Evolutionary conservation across 2,797 vertebrate species (phyloP).

Genomic region (Alcedo atthis): DNA sequence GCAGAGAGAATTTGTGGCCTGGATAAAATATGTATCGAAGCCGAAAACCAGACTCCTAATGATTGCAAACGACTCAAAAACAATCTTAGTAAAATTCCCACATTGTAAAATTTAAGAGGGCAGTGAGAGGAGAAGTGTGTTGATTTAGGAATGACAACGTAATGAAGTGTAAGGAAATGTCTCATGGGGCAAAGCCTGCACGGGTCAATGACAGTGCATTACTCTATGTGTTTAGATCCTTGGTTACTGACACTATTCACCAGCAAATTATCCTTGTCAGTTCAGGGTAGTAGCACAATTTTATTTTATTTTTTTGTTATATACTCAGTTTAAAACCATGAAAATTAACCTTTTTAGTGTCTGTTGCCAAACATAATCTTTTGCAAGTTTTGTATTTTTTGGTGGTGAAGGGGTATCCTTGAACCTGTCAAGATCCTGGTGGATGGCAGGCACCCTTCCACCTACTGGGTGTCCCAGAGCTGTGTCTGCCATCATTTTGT

Average conservation of each 20-base stretch:
- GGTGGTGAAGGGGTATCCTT: not conserved
- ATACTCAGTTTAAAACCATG: not conserved
- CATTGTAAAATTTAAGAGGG: not conserved
- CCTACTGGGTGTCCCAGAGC: not conserved
- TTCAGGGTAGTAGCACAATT: not conserved
- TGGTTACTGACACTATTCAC: not conserved
- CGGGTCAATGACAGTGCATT: not conserved
- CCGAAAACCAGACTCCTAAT: not conserved
- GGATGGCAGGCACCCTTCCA: not conserved
- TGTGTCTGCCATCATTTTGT: not conserved
- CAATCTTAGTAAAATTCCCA: not conserved
- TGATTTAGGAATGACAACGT: not conserved
- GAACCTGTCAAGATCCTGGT: not conserved
- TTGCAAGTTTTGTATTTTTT: not conserved
- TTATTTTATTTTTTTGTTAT: not conserved
- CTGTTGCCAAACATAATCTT: not conserved
- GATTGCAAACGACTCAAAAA: not conserved
- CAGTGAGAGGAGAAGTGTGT: not conserved
- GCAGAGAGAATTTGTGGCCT: not conserved
- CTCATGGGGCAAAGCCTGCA: not conserved
- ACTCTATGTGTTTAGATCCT: not conserved
- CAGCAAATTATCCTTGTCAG: not conserved
- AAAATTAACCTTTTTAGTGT: not conserved
- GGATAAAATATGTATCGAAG: not conserved
- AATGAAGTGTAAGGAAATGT: not conserved